Percentiles rank a stretch among this genome's conserved stretches.
These are phyloP conservation scores for Pomacea maculata DNA, from an alignment of 1,140 invertebrate genomes.

Conservation along the genomic window DNA sequence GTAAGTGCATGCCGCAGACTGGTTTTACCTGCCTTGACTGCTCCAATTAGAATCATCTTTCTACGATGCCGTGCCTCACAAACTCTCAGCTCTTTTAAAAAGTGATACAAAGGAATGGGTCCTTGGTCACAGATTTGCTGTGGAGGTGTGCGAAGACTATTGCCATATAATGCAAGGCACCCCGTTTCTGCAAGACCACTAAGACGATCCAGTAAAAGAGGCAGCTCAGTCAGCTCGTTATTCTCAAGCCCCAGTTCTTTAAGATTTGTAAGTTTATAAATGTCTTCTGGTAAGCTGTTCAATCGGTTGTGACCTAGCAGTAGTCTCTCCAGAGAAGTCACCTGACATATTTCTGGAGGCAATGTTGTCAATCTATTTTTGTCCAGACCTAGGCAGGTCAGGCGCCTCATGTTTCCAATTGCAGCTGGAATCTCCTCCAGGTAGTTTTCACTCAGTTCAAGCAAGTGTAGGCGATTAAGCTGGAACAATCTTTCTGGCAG, in stretches of 20 bases:
- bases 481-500: conserved; percentile 56
- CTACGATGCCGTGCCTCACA: conserved; percentile 54
- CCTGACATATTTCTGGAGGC: conserved; percentile 40
- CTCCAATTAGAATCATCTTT: conserved; percentile 60
- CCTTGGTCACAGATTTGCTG: conserved; percentile 58
- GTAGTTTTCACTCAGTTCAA: conserved; percentile 60
- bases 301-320: conserved; percentile 51
- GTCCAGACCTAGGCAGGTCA: conserved; percentile 49
- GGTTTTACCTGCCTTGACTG: conserved; percentile 57
- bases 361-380: conserved; percentile 46
- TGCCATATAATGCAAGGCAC: conserved; percentile 49
- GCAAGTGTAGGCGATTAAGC: conserved; percentile 49
- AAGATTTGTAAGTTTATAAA: conserved; percentile 48
- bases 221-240: conserved; percentile 58
- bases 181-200: conserved; percentile 43
- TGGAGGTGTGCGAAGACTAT: conserved; percentile 55
- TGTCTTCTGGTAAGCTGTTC: conserved; percentile 45
- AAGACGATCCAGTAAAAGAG: conserved; percentile 54
- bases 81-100: conserved; percentile 46
- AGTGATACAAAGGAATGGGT: conserved; percentile 44
- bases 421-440: conserved; percentile 46
- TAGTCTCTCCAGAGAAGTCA: conserved; percentile 48
- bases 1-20: conserved; percentile 57
- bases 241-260: conserved; percentile 48
- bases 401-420: conserved; percentile 44